Percentiles rank a stretch among this genome's conserved stretches.
Evolutionary conservation across 2,113 vertebrate species (phyloP).

Genomic region (Donacobius atricapilla): DNA sequence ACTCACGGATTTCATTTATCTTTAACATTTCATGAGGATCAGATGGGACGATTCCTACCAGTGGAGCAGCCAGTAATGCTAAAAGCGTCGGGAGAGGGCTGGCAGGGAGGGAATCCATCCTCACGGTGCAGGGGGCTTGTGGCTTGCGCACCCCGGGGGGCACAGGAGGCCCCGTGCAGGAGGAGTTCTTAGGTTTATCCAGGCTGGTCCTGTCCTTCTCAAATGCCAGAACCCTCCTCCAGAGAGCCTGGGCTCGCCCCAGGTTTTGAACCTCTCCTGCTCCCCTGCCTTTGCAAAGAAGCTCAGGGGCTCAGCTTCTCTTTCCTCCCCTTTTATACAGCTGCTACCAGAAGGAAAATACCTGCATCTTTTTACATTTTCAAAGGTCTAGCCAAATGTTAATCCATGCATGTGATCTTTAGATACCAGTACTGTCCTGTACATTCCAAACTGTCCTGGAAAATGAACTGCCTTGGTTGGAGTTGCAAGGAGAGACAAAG

Average conservation of each 20-base stretch:
- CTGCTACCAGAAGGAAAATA: not conserved
- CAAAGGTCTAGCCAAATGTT: not conserved
- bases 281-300: not conserved
- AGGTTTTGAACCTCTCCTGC: not conserved
- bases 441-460: not conserved
- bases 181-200: not conserved
- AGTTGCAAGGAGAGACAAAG: not conserved
- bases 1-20: not conserved
- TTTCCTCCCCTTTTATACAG: not conserved
- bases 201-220: not conserved
- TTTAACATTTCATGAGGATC: not conserved
- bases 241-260: not conserved
- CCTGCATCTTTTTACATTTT: not conserved
- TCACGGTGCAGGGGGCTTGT: not conserved
- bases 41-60: not conserved
- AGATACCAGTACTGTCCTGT: not conserved
- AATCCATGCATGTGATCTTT: not conserved
- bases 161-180: not conserved
- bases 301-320: not conserved
- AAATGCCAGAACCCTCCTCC: not conserved
- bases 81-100: not conserved
- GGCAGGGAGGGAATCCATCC: not conserved
- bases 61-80: not conserved
- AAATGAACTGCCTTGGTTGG: not conserved
- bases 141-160: not conserved